Evolutionary conservation across 1,140 invertebrate genomes (phyloP).

Genomic region (Lethrus apterus): DNA sequence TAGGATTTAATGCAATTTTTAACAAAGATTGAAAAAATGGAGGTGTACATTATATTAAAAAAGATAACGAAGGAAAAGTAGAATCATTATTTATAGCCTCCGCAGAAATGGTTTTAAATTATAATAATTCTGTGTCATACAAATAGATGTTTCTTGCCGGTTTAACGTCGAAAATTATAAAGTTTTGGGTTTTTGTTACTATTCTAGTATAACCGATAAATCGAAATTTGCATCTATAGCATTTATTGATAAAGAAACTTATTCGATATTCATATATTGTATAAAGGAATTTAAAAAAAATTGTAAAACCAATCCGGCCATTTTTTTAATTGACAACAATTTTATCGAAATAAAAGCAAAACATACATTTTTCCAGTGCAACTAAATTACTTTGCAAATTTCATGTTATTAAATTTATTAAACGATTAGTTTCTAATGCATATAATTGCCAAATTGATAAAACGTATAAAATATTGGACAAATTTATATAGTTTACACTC

Average conservation of each 20-base stretch:
- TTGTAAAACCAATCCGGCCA: background rate
- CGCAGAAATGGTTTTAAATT: conserved; percentile 3
- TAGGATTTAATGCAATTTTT: conserved; percentile 6
- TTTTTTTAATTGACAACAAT: conserved; percentile 5
- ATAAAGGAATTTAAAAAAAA: conserved; percentile 5
- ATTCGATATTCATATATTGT: conserved; percentile 3
- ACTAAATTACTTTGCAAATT: conserved; percentile 13
- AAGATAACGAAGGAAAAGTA: conserved; percentile 3
- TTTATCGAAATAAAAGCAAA: conserved; percentile 15
- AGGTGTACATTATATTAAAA: conserved; percentile 1
- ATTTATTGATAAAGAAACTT: conserved; percentile 9
- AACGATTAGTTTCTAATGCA: conserved; percentile 9
- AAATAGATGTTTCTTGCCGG: conserved; percentile 11
- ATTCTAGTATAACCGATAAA: conserved; percentile 7
- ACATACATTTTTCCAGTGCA: conserved; percentile 9
- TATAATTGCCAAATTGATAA: conserved; percentile 10
- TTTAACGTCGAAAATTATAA: conserved; percentile 15
- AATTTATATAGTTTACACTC: conserved; percentile 8
- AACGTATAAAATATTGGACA: conserved; percentile 1
- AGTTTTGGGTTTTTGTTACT: conserved; percentile 6
- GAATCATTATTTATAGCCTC: conserved; percentile 10
- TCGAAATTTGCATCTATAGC: conserved; percentile 9
- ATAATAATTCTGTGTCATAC: conserved; percentile 11
- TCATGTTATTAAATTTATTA: conserved; percentile 13
- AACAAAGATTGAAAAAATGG: conserved; percentile 3